Evolutionary conservation across 2,113 vertebrate genomes (phyloP), one percentile per base, ranked within the genome.

Genomic region (Paedocypris sp.): DNA sequence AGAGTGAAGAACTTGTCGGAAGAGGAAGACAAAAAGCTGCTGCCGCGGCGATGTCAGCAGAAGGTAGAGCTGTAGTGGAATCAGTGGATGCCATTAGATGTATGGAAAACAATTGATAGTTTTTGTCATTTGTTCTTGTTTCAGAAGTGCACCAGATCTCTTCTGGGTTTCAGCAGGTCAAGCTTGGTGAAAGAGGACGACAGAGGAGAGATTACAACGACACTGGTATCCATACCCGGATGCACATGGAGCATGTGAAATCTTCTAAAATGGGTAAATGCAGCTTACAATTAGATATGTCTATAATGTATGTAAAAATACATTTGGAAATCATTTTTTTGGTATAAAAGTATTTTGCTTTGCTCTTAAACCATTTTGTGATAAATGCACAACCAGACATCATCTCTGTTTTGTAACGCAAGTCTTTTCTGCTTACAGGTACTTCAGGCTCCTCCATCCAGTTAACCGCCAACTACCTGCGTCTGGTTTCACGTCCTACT

Each of bases 131-230:
- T 1, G 58, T 32, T n/a, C 46, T 6, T 38, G 16, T 9, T 25
- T 15, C 9, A 86, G 80, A 25, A 69, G 71, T 83, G 33, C 22
- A 81, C 2, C 80, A 90, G 78, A 84, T 97, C 60, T 96, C 94
- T 0, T 85, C 80, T 0, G 93, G 91, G 7, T 90, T 98, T 73
- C 90, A 93, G 52, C 86, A 90, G 32, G 38, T 97, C 22, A 89
- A 87, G 1, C 47, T 97, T 7, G 80, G 81, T 7, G 93, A 97
- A 3, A 79, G 94, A 67, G 92, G 93, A 11, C 88, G 91, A 16
- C 90, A 80, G 4, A 87, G 86, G 0, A 71, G 88, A 28, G 92
- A 97, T 70, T 90, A 89, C 19, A 71, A 91, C 5, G 95, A 98
- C 66, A 65, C 78, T 0, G 91, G 91, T 2, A 49, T 97, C 1